These are phyloP conservation scores for Folsomia manolachei DNA, from an alignment of 2,888 invertebrate genomes.

Conservation along the genomic window DNA sequence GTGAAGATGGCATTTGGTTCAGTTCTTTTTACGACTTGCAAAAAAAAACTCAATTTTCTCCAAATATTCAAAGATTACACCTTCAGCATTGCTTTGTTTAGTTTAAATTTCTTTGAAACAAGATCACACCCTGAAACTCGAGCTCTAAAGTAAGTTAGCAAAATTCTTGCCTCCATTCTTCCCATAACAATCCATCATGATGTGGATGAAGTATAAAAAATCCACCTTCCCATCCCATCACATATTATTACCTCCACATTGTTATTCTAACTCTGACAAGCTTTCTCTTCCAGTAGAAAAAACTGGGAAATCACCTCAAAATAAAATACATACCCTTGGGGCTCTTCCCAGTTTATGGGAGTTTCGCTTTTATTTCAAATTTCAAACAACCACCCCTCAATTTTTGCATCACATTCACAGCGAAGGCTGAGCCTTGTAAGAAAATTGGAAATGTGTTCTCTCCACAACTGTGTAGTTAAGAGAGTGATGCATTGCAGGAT, in stretches of 20 bases:
- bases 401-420: not conserved
- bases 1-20: too few species aligned
- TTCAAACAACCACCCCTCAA: not conserved
- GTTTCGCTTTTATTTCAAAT: not conserved
- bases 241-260: not conserved
- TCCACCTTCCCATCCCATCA: too few species aligned
- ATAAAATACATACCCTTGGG: constrained; percentile 8
- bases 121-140: not conserved
- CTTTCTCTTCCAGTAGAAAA: not conserved
- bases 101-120: not conserved
- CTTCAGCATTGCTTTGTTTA: not conserved
- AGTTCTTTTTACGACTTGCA: too few species aligned
- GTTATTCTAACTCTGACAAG: not conserved
- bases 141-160: not conserved
- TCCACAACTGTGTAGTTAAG: not conserved
- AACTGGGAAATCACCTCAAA: not conserved
- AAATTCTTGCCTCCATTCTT: too few species aligned
- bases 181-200: constrained; percentile 5
- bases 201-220: not conserved
- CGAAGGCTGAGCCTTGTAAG: not conserved
- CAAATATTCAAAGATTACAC: constrained; percentile 6
- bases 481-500: not conserved
- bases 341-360: not conserved
- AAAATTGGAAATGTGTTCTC: constrained; percentile 7
- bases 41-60: not conserved